phyloP scores from a whole-genome alignment of 1,140 invertebrate genomes.

The Zaprionus ghesquierei region DNA sequence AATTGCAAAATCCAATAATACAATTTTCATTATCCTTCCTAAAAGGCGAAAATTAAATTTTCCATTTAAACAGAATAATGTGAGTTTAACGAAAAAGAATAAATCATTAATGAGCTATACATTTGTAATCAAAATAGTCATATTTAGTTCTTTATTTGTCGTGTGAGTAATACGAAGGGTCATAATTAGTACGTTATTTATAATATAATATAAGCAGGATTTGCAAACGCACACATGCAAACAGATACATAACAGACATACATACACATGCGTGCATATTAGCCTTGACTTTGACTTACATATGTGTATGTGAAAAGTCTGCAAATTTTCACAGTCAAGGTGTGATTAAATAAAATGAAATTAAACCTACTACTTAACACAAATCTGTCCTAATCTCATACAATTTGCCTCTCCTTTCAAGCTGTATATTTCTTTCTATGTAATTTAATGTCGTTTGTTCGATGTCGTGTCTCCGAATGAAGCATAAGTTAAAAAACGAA shows the following conservation, averaged over 20 bases:
- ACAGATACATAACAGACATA: not conserved
- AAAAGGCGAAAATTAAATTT: not conserved
- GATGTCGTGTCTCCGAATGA: constrained; percentile 28
- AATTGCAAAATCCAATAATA: constrained; percentile 4
- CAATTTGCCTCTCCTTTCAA: constrained; percentile 11
- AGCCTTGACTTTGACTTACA: constrained; percentile 2
- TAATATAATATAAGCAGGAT: not conserved
- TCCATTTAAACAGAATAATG: not conserved
- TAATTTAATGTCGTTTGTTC: constrained; percentile 13
- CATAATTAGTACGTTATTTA: not conserved
- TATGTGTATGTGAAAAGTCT: not conserved
- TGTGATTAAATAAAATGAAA: constrained; percentile 4
- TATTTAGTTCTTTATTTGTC: not conserved
- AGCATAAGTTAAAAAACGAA: constrained; percentile 4
- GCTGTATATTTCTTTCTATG: constrained; percentile 21
- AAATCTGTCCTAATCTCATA: constrained; percentile 18
- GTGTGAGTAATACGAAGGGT: constrained; percentile 3
- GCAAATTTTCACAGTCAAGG: not conserved
- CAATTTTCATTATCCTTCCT: not conserved
- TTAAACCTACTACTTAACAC: not conserved
- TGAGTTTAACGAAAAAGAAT: not conserved
- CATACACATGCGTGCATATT: not conserved
- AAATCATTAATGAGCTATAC: constrained; percentile 51
- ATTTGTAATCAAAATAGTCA: constrained; percentile 26
- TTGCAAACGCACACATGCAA: not conserved